A percentile compares a stretch with the other conserved stretches of the same genome.
Conservation (phyloP, 2,888 invertebrate species). For the Incurvaria masculella region DNA sequence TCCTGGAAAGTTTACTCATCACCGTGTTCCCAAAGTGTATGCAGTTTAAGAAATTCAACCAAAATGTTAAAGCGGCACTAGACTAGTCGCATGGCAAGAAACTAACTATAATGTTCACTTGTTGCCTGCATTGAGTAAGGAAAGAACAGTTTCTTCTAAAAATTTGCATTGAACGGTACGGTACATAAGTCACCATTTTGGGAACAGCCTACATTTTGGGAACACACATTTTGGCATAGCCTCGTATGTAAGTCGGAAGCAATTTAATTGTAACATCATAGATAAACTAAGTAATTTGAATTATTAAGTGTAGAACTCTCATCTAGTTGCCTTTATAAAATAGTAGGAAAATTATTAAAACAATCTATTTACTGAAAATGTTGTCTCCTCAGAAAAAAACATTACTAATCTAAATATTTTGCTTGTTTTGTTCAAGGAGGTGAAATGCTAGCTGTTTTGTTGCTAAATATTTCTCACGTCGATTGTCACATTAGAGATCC, state of each 20-base stretch:
- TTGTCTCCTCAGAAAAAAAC: background rate
- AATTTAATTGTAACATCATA: slow-evolving; percentile 55
- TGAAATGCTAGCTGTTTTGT: background rate
- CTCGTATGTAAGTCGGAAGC: slow-evolving; percentile 37
- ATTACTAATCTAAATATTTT: slow-evolving; percentile 28
- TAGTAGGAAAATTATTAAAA: background rate
- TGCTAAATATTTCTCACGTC: background rate
- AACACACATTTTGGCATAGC: background rate
- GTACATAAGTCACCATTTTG: too few species aligned
- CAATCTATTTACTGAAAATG: background rate
- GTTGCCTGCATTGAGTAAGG: too few species aligned
- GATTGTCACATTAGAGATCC: background rate
- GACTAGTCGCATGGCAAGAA: too few species aligned
- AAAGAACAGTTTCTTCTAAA: too few species aligned
- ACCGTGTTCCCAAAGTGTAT: too few species aligned
- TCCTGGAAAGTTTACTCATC: too few species aligned
- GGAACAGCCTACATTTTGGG: too few species aligned
- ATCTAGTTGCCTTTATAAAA: slow-evolving; percentile 54
- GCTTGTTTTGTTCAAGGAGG: slow-evolving; percentile 23
- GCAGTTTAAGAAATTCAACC: too few species aligned
- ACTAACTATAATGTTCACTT: too few species aligned
- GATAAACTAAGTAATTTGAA: slow-evolving; percentile 51
- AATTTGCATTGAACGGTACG: too few species aligned
- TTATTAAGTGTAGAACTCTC: slow-evolving; percentile 53
- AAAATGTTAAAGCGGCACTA: too few species aligned